Evolutionary conservation across 2,888 invertebrate species (phyloP).

Genomic region (Tupiocoris notatus): DNA sequence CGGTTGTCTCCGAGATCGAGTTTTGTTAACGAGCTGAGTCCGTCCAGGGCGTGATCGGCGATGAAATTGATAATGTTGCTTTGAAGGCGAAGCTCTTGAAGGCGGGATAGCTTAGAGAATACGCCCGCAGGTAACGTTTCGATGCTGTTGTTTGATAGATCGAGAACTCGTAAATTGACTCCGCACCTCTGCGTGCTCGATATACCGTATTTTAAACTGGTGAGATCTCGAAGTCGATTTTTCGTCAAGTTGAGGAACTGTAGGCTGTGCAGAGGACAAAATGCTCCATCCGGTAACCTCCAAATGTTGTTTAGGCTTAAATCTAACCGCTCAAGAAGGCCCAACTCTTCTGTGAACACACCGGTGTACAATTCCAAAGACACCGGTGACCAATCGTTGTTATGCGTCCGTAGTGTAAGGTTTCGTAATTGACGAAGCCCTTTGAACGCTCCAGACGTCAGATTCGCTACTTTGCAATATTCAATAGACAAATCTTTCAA

Average conservation of each 20-base stretch:
- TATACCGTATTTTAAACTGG: slow-evolving; percentile 67
- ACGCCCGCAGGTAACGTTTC: slow-evolving; percentile 70
- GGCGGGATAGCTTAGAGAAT: slow-evolving; percentile 67
- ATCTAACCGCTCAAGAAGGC: slow-evolving; percentile 70
- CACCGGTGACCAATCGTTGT: slow-evolving; percentile 81
- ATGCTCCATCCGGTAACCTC: slow-evolving; percentile 71
- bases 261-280: slow-evolving; percentile 72
- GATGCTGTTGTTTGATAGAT: slow-evolving; percentile 75
- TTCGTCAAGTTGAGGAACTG: slow-evolving; percentile 76
- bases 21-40: slow-evolving; percentile 68
- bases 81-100: slow-evolving; percentile 73
- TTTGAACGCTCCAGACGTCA: slow-evolving; percentile 78
- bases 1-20: slow-evolving; percentile 79
- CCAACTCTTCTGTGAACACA: slow-evolving; percentile 72
- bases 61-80: slow-evolving; percentile 73
- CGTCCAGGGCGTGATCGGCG: slow-evolving; percentile 75
- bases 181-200: slow-evolving; percentile 64
- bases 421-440: slow-evolving; percentile 75
- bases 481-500: slow-evolving; percentile 75
- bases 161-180: slow-evolving; percentile 67
- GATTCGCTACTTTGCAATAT: slow-evolving; percentile 78
- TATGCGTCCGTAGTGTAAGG: slow-evolving; percentile 77
- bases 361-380: slow-evolving; percentile 72
- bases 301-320: slow-evolving; percentile 79
- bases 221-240: slow-evolving; percentile 73